Base-by-base conservation (phyloP, 2,888 invertebrate species). In the Cryptosula pallasiana region DNA sequence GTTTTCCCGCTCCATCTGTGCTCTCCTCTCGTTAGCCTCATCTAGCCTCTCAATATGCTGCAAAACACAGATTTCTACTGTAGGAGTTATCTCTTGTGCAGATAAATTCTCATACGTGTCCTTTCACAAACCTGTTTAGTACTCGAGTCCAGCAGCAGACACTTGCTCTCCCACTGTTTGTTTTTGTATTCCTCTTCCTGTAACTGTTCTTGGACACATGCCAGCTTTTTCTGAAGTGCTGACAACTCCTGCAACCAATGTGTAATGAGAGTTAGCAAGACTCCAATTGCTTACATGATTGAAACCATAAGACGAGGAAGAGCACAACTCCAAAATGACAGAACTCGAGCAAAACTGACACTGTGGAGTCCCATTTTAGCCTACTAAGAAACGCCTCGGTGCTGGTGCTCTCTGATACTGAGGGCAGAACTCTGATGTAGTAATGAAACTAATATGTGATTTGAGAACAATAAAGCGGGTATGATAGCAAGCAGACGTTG, bases 1-100 rank as follows among this genome's bases (percentile, higher is more conserved):
- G 73, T 79, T 79, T 72, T 80, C 79, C 74, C 78, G 76, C 75
- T 79, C 79, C 71, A 80, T 58, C 72, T 78, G 78, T 69, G 78
- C 77, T 20, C 78, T 75, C 35, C 76, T 76, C 63, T 77, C 76
- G 69, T 77, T 77, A 20, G 75, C 71, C 36, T 76, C 74, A 69
- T 79, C 32, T 32, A 63, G 63, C 32, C 29, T 27, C 3, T 32
- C 20, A 13, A 45, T 13, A 45, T 45, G 5, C 45, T 45, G 20
- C 20, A 45, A 45, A 45, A 45, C 5, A 45, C n/a, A n/a, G n/a
- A n/a, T n/a, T n/a, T n/a, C n/a, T n/a, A n/a, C n/a, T n/a, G n/a
- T n/a, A n/a, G n/a, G n/a, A n/a, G n/a, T n/a, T n/a, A n/a, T n/a
- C n/a, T n/a, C n/a, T n/a, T n/a, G n/a, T n/a, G n/a, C n/a, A n/a